Evolutionary conservation across 2,888 invertebrate species (phyloP).

Genomic region (Lepidocyrtinus sp.): DNA sequence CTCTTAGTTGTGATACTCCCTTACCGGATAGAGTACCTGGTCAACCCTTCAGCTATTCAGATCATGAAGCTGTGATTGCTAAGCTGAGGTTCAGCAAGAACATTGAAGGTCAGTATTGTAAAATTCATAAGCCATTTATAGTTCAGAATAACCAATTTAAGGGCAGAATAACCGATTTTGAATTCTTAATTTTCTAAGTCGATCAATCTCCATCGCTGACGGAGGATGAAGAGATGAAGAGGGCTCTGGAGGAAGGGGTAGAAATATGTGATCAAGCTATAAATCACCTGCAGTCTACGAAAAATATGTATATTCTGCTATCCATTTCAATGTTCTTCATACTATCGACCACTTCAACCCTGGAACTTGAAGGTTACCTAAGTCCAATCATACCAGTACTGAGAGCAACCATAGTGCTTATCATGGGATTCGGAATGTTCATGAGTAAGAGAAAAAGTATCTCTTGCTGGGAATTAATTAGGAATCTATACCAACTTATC

Average conservation of each 20-base stretch:
- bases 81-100: constrained; percentile 72
- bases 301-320: constrained; percentile 65
- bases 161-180: too few species aligned
- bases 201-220: too few species aligned
- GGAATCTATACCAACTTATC: too few species aligned
- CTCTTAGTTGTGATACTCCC: constrained; percentile 79
- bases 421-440: constrained; percentile 72
- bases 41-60: constrained; percentile 85
- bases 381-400: constrained; percentile 56
- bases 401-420: constrained; percentile 57
- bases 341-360: constrained; percentile 56
- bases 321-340: constrained; percentile 61
- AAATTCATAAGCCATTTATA: too few species aligned
- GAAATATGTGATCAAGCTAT: constrained; percentile 77
- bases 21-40: constrained; percentile 83
- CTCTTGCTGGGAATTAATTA: not conserved
- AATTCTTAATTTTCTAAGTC: too few species aligned
- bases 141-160: constrained; percentile 10
- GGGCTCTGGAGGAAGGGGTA: constrained; percentile 76
- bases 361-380: constrained; percentile 56
- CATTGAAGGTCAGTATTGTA: too few species aligned
- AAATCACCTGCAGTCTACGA: constrained; percentile 73
- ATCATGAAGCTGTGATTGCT: constrained; percentile 88
- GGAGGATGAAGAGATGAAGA: constrained; percentile 45
- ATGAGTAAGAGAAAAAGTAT: constrained; percentile 73